Conservation (phyloP, 1,140 invertebrate genomes). For the Cydia pomonella region DNA sequence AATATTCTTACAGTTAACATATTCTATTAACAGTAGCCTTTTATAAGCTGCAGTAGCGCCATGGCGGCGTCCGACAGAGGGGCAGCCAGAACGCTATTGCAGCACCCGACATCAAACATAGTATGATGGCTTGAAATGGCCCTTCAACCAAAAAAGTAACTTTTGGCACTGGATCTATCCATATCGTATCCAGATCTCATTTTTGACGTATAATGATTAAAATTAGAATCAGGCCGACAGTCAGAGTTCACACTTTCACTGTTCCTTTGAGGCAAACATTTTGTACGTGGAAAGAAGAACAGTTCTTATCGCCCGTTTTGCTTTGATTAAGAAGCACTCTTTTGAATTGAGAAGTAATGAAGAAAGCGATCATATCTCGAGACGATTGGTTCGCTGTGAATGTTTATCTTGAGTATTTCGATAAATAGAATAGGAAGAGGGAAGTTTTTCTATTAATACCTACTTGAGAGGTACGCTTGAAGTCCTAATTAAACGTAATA, state of each 20-base stretch:
- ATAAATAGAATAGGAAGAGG: background rate
- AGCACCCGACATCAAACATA: too few species aligned
- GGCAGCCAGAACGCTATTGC: too few species aligned
- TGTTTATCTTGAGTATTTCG: background rate
- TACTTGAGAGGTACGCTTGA: background rate
- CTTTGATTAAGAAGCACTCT: slow-evolving; percentile 32
- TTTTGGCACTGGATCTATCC: too few species aligned
- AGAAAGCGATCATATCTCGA: background rate
- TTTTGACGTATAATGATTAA: too few species aligned
- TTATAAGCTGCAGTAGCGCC: too few species aligned
- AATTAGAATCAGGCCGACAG: too few species aligned
- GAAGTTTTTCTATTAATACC: background rate
- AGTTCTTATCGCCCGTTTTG: background rate
- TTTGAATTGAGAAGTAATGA: slow-evolving; percentile 14
- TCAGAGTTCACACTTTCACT: background rate
- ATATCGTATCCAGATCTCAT: too few species aligned
- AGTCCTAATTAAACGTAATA: background rate
- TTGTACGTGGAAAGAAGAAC: background rate
- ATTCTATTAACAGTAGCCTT: too few species aligned
- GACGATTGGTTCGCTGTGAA: background rate
- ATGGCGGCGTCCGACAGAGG: too few species aligned
- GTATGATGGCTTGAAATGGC: too few species aligned
- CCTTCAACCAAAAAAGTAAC: too few species aligned
- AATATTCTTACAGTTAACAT: too few species aligned
- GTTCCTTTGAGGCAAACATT: background rate